Conservation (phyloP, 2,888 invertebrate species). For the Megamerina dolium region DNA sequence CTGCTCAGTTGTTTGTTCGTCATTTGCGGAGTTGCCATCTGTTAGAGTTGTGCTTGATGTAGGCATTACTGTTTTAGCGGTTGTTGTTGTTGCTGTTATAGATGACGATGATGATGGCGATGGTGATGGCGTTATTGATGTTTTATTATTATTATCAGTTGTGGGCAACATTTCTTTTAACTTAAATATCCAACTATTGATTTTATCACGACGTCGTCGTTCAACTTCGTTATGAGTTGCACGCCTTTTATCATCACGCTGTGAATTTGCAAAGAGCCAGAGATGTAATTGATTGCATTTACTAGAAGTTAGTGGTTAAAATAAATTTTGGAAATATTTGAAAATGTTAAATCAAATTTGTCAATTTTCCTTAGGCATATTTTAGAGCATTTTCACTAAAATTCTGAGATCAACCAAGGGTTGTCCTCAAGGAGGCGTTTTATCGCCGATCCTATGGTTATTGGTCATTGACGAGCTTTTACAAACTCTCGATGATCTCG, state of each 20-base stretch:
- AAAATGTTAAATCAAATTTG: too few relatives aligned
- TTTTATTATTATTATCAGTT: slow-evolving; percentile 16
- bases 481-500: too few relatives aligned
- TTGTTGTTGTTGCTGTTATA: slow-evolving; percentile 1
- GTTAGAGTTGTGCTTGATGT: slow-evolving; percentile 4
- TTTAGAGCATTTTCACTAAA: too few relatives aligned
- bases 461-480: too few relatives aligned
- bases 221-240: slow-evolving; percentile 96
- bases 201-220: slow-evolving; percentile 86
- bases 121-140: slow-evolving; percentile 1
- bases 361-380: too few relatives aligned
- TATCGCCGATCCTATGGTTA: too few relatives aligned
- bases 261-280: not conserved
- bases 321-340: too few relatives aligned
- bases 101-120: slow-evolving; percentile 1
- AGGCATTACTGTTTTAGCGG: slow-evolving; percentile 2
- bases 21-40: not conserved
- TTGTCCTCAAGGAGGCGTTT: too few relatives aligned
- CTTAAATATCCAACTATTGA: slow-evolving; percentile 94
- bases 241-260: slow-evolving; percentile 81
- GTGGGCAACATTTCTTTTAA: slow-evolving; percentile 84
- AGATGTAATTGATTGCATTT: not conserved
- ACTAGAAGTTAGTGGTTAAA: too few relatives aligned
- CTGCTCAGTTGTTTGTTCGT: slow-evolving; percentile 7
- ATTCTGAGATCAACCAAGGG: too few relatives aligned